Conservation (phyloP, 2,797 vertebrate genomes). For the Tamandua tetradactyla region DNA sequence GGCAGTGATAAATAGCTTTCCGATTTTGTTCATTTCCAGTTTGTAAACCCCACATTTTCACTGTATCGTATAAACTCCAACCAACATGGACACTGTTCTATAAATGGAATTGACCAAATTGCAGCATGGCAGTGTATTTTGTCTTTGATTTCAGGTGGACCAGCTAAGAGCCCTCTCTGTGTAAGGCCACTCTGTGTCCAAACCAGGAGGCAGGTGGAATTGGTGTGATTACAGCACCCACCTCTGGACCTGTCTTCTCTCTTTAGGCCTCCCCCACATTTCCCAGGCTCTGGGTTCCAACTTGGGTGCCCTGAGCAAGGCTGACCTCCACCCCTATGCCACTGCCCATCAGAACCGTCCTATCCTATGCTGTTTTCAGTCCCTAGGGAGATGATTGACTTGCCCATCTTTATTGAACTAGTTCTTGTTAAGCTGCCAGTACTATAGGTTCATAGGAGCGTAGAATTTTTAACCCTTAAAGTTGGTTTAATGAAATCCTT, state of each 20-base stretch:
- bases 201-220: not conserved
- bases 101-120: not conserved
- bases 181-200: not conserved
- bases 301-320: not conserved
- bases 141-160: not conserved
- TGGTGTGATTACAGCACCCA: not conserved
- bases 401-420: not conserved
- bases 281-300: not conserved
- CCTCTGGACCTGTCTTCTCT: not conserved
- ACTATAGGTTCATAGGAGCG: not conserved
- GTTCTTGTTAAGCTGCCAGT: not conserved
- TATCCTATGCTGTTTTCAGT: not conserved
- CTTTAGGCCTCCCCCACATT: not conserved
- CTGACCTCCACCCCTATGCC: not conserved
- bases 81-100: not conserved
- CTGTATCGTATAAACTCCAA: not conserved
- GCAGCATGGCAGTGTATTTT: not conserved
- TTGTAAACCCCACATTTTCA: not conserved
- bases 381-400: not conserved
- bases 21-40: not conserved
- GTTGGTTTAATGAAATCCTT: not conserved
- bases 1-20: not conserved
- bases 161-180: not conserved
- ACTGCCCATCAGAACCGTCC: not conserved
- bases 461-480: not conserved